Evolutionary conservation across 1,140 invertebrate genomes (phyloP).

Genomic region (Euglossa dilemma): DNA sequence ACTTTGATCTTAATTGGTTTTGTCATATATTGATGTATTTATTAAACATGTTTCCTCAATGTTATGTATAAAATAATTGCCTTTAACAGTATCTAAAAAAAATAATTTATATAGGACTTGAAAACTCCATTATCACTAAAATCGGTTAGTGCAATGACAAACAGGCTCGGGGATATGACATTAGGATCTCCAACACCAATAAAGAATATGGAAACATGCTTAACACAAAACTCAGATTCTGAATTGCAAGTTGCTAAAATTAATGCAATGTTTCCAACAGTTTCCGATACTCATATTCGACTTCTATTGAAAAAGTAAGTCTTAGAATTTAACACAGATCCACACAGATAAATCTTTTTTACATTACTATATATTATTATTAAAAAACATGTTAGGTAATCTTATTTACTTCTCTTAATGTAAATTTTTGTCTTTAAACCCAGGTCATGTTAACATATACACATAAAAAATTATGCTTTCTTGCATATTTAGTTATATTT

Average conservation of each 20-base stretch:
- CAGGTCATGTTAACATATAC: constrained; percentile 9
- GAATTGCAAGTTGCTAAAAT: constrained; percentile 91
- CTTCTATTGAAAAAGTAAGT: constrained; percentile 94
- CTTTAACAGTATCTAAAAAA: not conserved
- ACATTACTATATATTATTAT: not conserved
- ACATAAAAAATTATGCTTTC: not conserved
- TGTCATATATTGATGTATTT: not conserved
- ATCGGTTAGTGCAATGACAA: constrained; percentile 79
- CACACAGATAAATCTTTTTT: not conserved
- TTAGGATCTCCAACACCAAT: constrained; percentile 78
- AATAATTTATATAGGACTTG: constrained; percentile 76
- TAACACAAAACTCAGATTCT: constrained; percentile 85
- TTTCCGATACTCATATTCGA: constrained; percentile 93
- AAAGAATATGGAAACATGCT: constrained; percentile 87
- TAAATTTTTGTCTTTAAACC: constrained; percentile 10
- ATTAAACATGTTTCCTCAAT: constrained; percentile 4
- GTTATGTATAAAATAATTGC: not conserved
- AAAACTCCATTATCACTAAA: constrained; percentile 82
- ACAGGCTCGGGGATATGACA: constrained; percentile 79
- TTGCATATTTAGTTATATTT: constrained; percentile 38
- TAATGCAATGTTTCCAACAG: constrained; percentile 95
- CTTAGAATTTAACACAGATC: not conserved
- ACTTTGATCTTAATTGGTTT: not conserved
- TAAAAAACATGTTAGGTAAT: constrained; percentile 13
- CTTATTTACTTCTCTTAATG: constrained; percentile 10